These are phyloP conservation scores for Heliconius sara DNA, from an alignment of 2,888 invertebrate genomes.

Conservation along the genomic window DNA sequence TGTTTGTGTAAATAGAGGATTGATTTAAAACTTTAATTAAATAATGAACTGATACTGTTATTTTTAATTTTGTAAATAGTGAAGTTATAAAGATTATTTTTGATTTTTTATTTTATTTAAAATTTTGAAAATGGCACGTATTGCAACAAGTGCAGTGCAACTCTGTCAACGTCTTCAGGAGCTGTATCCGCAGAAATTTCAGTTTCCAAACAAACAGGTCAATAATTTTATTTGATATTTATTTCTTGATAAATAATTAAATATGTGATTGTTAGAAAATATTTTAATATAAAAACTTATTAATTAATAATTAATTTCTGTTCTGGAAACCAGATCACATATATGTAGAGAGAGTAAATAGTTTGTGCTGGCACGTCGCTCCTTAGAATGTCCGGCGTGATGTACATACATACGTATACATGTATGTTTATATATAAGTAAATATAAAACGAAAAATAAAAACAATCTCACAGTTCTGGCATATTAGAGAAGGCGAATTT, in stretches of 20 bases:
- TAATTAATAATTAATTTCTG: conserved; percentile 12
- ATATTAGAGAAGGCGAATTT: too few relatives aligned
- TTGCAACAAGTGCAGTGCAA: conserved; percentile 73
- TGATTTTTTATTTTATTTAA: neutral
- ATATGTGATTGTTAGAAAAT: neutral
- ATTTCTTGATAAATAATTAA: neutral
- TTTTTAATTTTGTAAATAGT: neutral
- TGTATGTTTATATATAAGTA: neutral
- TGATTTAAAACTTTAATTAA: neutral
- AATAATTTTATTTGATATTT: conserved; percentile 17
- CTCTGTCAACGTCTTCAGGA: conserved; percentile 77
- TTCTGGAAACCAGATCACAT: conserved; percentile 34
- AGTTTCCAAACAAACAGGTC: conserved; percentile 66
- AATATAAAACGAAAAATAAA: too few relatives aligned
- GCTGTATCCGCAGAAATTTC: conserved; percentile 72
- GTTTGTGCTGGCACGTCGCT: conserved; percentile 30
- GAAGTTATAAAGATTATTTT: neutral
- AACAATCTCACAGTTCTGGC: too few relatives aligned
- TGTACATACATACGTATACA: neutral
- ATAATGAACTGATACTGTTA: neutral
- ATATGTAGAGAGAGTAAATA: conserved; percentile 42
- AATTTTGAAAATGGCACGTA: conserved; percentile 64
- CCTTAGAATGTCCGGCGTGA: conserved; percentile 29
- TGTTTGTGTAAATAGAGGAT: neutral
- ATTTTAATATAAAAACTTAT: neutral